Conservation (phyloP, 2,113 vertebrate species). For the Micronycteris hirsuta region DNA sequence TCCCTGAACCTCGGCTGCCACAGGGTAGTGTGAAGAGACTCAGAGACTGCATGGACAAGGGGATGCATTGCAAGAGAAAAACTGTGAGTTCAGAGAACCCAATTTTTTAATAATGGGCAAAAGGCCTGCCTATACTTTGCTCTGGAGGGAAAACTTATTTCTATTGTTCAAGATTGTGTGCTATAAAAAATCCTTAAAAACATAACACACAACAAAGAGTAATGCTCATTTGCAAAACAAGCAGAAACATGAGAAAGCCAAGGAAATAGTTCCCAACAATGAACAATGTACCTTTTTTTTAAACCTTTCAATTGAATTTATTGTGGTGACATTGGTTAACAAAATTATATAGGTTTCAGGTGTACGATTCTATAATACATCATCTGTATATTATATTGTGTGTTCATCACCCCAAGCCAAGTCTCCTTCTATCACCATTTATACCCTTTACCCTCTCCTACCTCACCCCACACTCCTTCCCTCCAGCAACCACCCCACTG, state of each 20-base stretch:
- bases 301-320: too few species aligned
- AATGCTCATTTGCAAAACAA: background rate
- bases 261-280: background rate
- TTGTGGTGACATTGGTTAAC: too few species aligned
- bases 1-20: background rate
- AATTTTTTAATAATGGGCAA: background rate
- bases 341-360: too few species aligned
- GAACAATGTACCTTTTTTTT: too few species aligned
- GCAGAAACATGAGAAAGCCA: background rate
- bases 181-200: background rate
- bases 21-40: background rate
- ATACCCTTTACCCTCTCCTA: too few species aligned
- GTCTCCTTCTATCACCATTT: too few species aligned
- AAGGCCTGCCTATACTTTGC: background rate
- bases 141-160: background rate
- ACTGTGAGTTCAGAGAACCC: too few species aligned
- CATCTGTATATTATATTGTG: too few species aligned
- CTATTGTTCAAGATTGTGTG: background rate
- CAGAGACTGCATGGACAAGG: background rate
- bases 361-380: too few species aligned
- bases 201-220: background rate
- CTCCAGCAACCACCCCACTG: too few species aligned
- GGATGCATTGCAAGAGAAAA: background rate
- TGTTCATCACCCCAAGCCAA: too few species aligned
- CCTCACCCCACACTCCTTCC: too few species aligned